phyloP scores from a whole-genome alignment of 92 coral and sea anemone genomes.

The Montipora capitata region DNA sequence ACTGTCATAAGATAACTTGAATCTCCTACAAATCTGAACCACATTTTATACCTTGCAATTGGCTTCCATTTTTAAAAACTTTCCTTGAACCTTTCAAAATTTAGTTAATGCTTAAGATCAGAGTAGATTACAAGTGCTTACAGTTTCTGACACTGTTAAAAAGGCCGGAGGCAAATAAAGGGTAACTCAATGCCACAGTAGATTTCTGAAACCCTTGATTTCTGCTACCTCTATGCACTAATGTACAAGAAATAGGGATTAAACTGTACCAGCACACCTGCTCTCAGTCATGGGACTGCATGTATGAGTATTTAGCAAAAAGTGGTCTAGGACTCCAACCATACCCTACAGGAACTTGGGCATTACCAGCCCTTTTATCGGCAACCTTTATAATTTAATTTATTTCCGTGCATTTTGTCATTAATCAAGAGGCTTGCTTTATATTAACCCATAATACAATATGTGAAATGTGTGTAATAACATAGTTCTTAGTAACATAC shows the following conservation, averaged over 20 bases:
- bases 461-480: conserved; percentile 34
- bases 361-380: conserved; percentile 43
- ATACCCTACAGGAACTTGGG: conserved; percentile 69
- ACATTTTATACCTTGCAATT: neutral
- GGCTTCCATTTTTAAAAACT: conserved; percentile 32
- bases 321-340: conserved; percentile 73
- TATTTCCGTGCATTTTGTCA: conserved; percentile 15
- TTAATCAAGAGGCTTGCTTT: conserved; percentile 8
- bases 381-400: conserved; percentile 24
- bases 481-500: conserved; percentile 26
- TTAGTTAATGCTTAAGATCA: conserved; percentile 29
- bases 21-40: conserved; percentile 1
- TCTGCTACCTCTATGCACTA: conserved; percentile 15
- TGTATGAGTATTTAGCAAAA: conserved; percentile 64
- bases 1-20: conserved; percentile 5
- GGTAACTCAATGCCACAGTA: conserved; percentile 5
- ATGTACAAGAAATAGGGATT: neutral
- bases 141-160: conserved; percentile 29
- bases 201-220: conserved; percentile 12
- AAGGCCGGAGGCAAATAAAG: conserved; percentile 17
- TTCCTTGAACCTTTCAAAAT: conserved; percentile 24
- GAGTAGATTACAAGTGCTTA: conserved; percentile 34
- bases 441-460: neutral
- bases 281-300: conserved; percentile 79
- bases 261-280: conserved; percentile 50